These are phyloP conservation scores for Ceratoteleas bidentatus DNA, from an alignment of 1,140 invertebrate species.

Conservation along the genomic window DNA sequence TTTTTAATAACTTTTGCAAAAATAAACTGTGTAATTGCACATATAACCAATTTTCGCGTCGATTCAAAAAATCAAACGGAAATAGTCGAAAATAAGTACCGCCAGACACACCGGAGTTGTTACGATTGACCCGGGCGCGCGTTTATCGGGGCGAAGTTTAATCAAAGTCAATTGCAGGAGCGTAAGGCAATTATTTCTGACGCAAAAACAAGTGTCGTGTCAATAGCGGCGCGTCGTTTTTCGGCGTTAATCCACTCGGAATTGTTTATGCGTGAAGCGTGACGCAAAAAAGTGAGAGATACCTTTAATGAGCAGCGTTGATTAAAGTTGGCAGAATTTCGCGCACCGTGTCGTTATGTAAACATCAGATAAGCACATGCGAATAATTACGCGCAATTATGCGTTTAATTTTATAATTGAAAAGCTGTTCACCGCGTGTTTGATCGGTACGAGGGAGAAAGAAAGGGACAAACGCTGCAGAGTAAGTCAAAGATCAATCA, in stretches of 20 bases:
- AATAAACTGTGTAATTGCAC: too few species aligned
- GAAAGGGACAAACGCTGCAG: too few species aligned
- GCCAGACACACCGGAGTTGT: background rate
- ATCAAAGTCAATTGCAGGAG: conserved; percentile 55
- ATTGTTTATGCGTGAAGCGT: conserved; percentile 46
- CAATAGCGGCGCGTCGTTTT: conserved; percentile 28
- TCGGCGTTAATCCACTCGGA: conserved; percentile 38
- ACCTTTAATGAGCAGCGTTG: conserved; percentile 34
- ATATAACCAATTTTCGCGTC: too few species aligned
- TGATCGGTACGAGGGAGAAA: too few species aligned
- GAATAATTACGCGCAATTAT: conserved; percentile 23
- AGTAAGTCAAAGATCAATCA: too few species aligned
- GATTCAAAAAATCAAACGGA: too few species aligned
- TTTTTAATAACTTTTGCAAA: too few species aligned
- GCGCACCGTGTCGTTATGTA: conserved; percentile 12
- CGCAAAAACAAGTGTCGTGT: conserved; percentile 46
- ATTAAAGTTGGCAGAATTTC: conserved; percentile 35
- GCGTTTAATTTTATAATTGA: conserved; percentile 31
- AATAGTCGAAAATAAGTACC: too few species aligned
- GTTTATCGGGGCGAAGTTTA: conserved; percentile 40
- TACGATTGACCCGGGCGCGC: conserved; percentile 23
- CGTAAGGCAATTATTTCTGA: conserved; percentile 52
- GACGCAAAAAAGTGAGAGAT: conserved; percentile 25
- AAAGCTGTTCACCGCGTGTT: background rate
- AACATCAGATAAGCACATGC: conserved; percentile 5